These are phyloP conservation scores for Kuschelorhynchus macadamiae DNA, from an alignment of 2,888 invertebrate genomes.

Conservation along the genomic window DNA sequence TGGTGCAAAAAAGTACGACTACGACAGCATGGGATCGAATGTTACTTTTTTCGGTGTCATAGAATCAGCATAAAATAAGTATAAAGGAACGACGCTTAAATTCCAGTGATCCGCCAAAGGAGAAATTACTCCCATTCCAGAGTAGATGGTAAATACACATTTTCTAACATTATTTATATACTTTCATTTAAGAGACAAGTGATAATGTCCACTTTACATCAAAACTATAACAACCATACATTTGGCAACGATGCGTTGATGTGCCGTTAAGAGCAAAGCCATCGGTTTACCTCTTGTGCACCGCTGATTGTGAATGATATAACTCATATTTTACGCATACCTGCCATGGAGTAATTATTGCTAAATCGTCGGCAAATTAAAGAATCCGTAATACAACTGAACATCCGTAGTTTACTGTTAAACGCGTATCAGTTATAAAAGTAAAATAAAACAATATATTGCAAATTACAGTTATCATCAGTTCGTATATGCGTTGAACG, in stretches of 20 bases:
- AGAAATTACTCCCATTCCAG: no score
- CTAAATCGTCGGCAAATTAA: conserved; percentile 48
- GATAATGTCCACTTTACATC: no score
- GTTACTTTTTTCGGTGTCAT: no score
- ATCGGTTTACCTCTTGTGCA: conserved; percentile 64
- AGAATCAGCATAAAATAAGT: no score
- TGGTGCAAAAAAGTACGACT: no score
- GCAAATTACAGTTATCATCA: conserved; percentile 33
- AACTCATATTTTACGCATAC: conserved; percentile 54
- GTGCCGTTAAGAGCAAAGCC: conserved; percentile 67
- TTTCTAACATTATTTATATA: no score
- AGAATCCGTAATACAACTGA: conserved; percentile 48
- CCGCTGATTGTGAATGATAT: conserved; percentile 55
- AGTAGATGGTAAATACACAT: no score
- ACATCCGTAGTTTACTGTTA: conserved; percentile 48
- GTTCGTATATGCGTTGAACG: neutral
- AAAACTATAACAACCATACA: no score
- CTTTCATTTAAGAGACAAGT: no score
- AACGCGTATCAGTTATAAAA: conserved; percentile 35
- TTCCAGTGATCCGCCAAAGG: no score
- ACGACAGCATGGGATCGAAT: no score
- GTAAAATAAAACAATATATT: conserved; percentile 39
- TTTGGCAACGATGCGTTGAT: conserved; percentile 37
- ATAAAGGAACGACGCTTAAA: no score
- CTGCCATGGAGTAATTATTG: conserved; percentile 49